Evolutionary conservation across 1,140 invertebrate species (phyloP).

Genomic region (Dysdera silvatica): DNA sequence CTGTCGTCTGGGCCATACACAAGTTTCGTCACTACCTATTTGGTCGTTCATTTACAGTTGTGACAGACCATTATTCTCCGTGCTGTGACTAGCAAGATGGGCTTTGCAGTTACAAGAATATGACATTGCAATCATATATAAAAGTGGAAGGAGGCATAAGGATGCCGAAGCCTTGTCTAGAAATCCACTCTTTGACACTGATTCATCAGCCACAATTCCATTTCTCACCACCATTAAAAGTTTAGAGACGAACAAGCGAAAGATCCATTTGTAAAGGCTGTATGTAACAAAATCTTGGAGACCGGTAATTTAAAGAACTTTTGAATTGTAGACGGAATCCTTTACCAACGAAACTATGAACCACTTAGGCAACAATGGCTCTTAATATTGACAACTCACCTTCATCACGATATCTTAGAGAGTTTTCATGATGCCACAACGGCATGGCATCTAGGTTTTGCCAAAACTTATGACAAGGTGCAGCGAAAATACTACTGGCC

Average conservation of each 20-base stretch:
- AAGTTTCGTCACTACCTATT: neutral
- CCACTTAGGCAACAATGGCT: neutral
- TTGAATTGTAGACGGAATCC: neutral
- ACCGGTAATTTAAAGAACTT: no score
- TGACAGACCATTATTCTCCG: conserved; percentile 4
- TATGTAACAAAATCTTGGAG: neutral
- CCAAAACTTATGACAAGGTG: neutral
- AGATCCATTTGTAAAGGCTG: neutral
- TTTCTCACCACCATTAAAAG: neutral
- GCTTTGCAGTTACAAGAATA: conserved; percentile 27
- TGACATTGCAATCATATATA: conserved; percentile 29
- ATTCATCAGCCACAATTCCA: neutral
- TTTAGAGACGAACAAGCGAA: neutral
- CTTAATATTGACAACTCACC: neutral
- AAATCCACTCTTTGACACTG: neutral
- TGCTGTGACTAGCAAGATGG: conserved; percentile 31
- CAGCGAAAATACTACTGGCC: neutral
- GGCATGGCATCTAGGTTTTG: neutral
- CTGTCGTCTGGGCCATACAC: neutral
- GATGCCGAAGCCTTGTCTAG: conserved; percentile 14
- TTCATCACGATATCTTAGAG: neutral
- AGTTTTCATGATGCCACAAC: neutral
- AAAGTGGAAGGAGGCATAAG: conserved; percentile 10
- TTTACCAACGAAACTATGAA: neutral
- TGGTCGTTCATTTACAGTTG: neutral